A percentile compares a stretch with the other conserved stretches of the same genome.
phyloP scores from a whole-genome alignment of 2,888 invertebrate genomes.

The Cyclophora punctaria region DNA sequence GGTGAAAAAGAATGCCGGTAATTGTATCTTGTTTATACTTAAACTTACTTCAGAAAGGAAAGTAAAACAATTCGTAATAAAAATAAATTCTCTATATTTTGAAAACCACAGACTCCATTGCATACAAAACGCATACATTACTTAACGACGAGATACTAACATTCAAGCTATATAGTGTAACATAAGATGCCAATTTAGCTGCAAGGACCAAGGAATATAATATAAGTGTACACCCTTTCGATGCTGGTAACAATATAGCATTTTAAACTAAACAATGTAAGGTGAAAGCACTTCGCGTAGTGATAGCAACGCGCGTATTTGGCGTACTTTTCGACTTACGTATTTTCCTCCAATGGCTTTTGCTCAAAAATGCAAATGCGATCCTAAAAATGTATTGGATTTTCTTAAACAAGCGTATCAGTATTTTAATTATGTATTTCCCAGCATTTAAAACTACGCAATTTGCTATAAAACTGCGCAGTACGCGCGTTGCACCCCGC shows the following conservation, averaged over 20 bases:
- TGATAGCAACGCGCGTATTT: constrained; percentile 6
- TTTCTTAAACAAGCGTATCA: too few relatives aligned
- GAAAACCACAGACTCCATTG: too few relatives aligned
- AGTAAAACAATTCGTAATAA: too few relatives aligned
- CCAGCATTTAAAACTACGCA: too few relatives aligned
- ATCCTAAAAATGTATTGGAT: too few relatives aligned
- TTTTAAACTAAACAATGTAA: constrained; percentile 25
- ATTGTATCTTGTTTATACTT: too few relatives aligned
- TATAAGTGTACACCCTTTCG: constrained; percentile 64
- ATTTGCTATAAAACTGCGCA: not conserved
- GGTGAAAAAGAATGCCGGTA: too few relatives aligned
- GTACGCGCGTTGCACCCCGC: constrained; percentile 8
- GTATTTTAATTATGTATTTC: too few relatives aligned
- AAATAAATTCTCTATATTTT: too few relatives aligned
- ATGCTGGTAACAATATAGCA: constrained; percentile 54
- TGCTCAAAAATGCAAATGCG: too few relatives aligned
- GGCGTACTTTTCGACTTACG: not conserved
- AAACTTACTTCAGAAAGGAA: too few relatives aligned
- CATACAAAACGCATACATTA: constrained; percentile 40
- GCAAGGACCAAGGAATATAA: constrained; percentile 67
- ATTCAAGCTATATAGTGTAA: constrained; percentile 34
- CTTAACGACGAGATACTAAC: constrained; percentile 32
- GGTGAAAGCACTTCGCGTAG: constrained; percentile 7
- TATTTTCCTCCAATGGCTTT: too few relatives aligned
- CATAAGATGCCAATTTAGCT: constrained; percentile 68